A percentile compares a stretch with the other conserved stretches of the same genome.
Evolutionary conservation across 1,140 invertebrate genomes (phyloP).

Genomic region (Micrasema minimum): DNA sequence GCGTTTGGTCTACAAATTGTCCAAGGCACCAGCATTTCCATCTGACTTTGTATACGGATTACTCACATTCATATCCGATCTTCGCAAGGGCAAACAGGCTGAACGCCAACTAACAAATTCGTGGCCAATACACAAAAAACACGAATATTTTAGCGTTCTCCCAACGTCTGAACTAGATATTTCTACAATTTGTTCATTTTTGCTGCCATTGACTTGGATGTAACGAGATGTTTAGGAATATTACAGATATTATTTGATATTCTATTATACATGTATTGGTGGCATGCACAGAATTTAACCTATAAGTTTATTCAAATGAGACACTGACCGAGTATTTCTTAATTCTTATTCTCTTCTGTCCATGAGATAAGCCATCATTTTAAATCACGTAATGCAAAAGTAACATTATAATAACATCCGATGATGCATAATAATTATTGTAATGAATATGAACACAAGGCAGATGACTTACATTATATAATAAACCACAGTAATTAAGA

Average conservation of each 20-base stretch:
- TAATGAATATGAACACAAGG: too few relatives aligned
- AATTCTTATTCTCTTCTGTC: conserved; percentile 8
- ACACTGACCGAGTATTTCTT: conserved; percentile 23
- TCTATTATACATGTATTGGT: too few relatives aligned
- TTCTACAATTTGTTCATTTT: background rate
- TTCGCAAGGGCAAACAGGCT: background rate
- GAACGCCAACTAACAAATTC: background rate
- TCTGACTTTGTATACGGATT: background rate
- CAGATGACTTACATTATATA: too few relatives aligned
- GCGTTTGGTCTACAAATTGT: conserved; percentile 48
- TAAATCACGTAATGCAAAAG: conserved; percentile 7
- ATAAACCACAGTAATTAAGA: too few relatives aligned
- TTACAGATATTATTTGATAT: too few relatives aligned
- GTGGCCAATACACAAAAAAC: background rate
- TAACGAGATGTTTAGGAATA: too few relatives aligned
- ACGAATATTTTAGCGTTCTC: background rate
- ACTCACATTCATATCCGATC: conserved; percentile 1
- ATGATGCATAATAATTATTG: too few relatives aligned
- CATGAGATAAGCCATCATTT: conserved; percentile 2
- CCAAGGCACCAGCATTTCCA: conserved; percentile 23
- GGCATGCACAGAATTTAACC: conserved; percentile 11
- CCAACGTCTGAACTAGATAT: background rate
- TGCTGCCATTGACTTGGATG: background rate
- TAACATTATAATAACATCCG: background rate
- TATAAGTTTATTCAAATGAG: conserved; percentile 20